These are phyloP conservation scores for Cataglyphis cursor DNA, from an alignment of 2,888 invertebrate genomes.

Conservation along the genomic window DNA sequence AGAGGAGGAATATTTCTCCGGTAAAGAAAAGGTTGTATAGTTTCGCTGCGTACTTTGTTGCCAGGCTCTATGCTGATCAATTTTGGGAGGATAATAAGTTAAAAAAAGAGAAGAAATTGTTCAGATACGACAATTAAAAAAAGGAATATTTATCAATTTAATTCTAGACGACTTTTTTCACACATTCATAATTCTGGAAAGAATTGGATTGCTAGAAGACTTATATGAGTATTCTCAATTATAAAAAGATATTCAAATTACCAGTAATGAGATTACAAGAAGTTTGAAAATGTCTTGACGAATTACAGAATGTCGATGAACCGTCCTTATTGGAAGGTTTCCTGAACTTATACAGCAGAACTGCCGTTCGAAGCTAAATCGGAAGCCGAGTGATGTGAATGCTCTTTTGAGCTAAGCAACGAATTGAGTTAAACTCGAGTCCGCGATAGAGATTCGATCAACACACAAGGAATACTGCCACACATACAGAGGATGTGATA, in stretches of 20 bases:
- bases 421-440: conserved; percentile 19
- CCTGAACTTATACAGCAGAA: not conserved
- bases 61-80: not conserved
- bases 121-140: not conserved
- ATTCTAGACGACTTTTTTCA: not conserved
- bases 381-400: conserved; percentile 8
- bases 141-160: not conserved
- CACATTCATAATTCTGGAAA: not conserved
- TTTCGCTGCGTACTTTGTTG: conserved; percentile 27
- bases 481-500: conserved; percentile 83
- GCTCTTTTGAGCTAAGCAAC: conserved; percentile 32
- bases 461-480: conserved; percentile 79
- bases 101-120: not conserved
- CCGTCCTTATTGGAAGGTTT: conserved; percentile 20
- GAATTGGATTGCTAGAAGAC: not conserved
- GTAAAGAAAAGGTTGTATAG: not conserved
- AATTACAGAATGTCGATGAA: conserved; percentile 12
- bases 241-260: not conserved
- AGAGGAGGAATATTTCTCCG: not conserved
- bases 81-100: not conserved
- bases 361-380: not conserved
- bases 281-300: not conserved
- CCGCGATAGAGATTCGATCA: conserved; percentile 46
- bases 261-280: not conserved
- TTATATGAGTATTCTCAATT: not conserved